A percentile compares a stretch with the other conserved stretches of the same genome.
Conservation (phyloP, 2,888 invertebrate genomes). For the Rhagium mordax region DNA sequence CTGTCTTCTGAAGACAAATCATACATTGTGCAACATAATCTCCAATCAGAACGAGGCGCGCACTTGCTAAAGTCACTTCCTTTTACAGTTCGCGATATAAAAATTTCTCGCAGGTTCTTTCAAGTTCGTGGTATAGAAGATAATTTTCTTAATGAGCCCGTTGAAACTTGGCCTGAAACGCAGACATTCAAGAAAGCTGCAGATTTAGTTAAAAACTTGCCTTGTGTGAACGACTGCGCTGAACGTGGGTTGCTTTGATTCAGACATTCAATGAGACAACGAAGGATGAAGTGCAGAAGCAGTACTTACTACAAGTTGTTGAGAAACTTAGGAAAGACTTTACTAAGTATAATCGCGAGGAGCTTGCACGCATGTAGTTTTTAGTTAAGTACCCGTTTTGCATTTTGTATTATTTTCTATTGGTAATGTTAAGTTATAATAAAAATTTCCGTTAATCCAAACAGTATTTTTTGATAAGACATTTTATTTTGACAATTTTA, state of each 20-base stretch:
- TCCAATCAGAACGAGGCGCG: not conserved
- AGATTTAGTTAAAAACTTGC: too few species aligned
- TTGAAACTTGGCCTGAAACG: not conserved
- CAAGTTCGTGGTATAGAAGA: not conserved
- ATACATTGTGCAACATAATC: not conserved
- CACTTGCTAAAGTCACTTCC: not conserved
- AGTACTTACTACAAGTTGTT: not conserved
- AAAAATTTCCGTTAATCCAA: not conserved
- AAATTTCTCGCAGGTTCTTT: not conserved
- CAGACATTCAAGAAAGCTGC: too few species aligned
- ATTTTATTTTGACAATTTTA: not conserved
- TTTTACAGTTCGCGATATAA: not conserved
- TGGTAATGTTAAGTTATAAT: not conserved
- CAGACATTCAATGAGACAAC: not conserved
- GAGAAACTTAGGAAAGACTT: not conserved
- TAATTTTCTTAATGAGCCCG: not conserved
- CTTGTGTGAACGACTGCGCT: too few species aligned
- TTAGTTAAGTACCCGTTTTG: not conserved
- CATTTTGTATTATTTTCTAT: conserved; percentile 11
- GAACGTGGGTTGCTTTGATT: too few species aligned
- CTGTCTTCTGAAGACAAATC: not conserved
- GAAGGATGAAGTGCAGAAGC: not conserved
- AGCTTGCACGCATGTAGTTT: not conserved
- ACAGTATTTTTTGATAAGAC: not conserved
- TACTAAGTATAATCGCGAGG: not conserved